Evolutionary conservation across 2,113 vertebrate genomes (phyloP).

Genomic region (Dasyurus viverrinus): DNA sequence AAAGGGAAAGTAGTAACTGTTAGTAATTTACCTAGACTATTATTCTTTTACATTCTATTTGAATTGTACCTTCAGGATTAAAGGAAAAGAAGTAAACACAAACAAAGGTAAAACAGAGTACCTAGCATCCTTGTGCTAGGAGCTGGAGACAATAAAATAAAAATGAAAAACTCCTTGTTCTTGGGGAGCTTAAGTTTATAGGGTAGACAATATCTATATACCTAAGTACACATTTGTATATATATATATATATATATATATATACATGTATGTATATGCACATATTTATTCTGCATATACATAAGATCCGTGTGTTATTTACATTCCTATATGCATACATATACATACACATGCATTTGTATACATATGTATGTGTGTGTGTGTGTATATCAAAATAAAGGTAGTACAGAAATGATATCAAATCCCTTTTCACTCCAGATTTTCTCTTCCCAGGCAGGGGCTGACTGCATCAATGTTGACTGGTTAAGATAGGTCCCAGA

Average conservation of each 20-base stretch:
- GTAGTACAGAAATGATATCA: not conserved
- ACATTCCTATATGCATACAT: too few relatives aligned
- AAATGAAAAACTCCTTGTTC: too few relatives aligned
- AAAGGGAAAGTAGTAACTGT: not conserved
- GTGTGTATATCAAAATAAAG: too few relatives aligned
- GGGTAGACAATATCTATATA: too few relatives aligned
- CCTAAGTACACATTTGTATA: too few relatives aligned
- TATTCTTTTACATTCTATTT: not conserved
- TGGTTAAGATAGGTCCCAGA: not conserved
- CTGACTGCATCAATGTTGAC: not conserved
- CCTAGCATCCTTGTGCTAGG: not conserved
- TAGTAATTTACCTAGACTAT: not conserved
- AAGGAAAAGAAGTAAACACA: not conserved
- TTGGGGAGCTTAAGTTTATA: too few relatives aligned
- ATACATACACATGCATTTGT: too few relatives aligned
- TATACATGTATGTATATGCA: too few relatives aligned
- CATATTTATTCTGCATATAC: too few relatives aligned
- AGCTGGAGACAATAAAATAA: not conserved
- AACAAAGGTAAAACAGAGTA: not conserved
- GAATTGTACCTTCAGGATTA: not conserved
- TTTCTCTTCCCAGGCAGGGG: not conserved
- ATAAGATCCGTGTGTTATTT: too few relatives aligned
- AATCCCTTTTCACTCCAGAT: not conserved
- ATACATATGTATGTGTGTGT: too few relatives aligned
- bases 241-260: too few relatives aligned